Evolutionary conservation across 2,888 invertebrate species (phyloP).

Genomic region (Ophion costatus): DNA sequence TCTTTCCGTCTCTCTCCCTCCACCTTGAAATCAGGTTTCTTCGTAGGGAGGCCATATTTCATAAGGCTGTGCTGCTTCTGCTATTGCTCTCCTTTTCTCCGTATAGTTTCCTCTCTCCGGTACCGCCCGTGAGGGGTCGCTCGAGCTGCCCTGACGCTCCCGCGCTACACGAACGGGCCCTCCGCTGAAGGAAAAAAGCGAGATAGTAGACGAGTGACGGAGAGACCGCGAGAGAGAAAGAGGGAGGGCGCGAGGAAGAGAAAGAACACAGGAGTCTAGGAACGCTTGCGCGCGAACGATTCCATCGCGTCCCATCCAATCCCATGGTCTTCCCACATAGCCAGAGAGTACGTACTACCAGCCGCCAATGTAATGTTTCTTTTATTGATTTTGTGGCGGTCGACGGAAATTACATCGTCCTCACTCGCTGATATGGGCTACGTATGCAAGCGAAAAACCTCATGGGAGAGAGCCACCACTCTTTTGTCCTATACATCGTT

Average conservation of each 20-base stretch:
- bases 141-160: constrained; percentile 46
- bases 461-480: constrained; percentile 28
- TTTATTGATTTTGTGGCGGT: constrained; percentile 83
- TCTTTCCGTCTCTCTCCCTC: constrained; percentile 23
- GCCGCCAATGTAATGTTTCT: constrained; percentile 83
- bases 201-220: constrained; percentile 13
- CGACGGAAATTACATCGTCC: constrained; percentile 81
- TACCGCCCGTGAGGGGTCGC: constrained; percentile 41
- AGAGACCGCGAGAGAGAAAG: constrained; percentile 35
- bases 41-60: constrained; percentile 83
- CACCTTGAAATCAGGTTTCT: constrained; percentile 73
- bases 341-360: constrained; percentile 72
- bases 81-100: constrained; percentile 58
- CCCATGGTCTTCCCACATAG: constrained; percentile 77
- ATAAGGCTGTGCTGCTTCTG: constrained; percentile 74
- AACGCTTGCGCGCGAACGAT: constrained; percentile 81
- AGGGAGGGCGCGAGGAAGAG: constrained; percentile 38
- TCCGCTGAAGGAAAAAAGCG: constrained; percentile 46
- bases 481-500: constrained; percentile 38
- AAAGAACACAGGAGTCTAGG: constrained; percentile 71
- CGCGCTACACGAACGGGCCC: constrained; percentile 53
- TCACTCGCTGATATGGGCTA: constrained; percentile 20
- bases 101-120: constrained; percentile 60
- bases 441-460: constrained; percentile 52
- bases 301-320: constrained; percentile 81